phyloP scores from a whole-genome alignment of 2,113 vertebrate species.

The Beaufortia kweichowensis region DNA sequence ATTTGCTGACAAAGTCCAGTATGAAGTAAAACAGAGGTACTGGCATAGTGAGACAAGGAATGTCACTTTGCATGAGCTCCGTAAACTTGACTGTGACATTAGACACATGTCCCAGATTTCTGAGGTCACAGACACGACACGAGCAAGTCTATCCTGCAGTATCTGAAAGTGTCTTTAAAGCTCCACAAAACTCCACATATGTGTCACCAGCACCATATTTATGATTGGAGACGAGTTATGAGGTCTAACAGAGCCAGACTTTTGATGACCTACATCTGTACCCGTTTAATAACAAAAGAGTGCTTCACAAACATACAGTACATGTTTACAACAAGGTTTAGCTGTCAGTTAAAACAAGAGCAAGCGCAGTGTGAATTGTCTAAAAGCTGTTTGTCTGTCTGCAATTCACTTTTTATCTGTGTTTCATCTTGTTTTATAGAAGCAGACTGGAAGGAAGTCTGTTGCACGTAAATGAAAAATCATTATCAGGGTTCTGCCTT shows the following conservation, averaged over 20 bases:
- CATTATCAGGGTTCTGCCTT: constrained; percentile 31
- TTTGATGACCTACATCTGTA: not conserved
- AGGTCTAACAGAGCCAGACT: no score
- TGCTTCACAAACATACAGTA: no score
- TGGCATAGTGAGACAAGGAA: constrained; percentile 30
- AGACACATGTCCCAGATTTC: constrained; percentile 41
- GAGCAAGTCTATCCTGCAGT: not conserved
- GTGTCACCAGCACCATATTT: not conserved
- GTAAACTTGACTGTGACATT: constrained; percentile 57
- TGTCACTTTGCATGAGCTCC: constrained; percentile 33
- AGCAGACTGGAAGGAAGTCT: constrained; percentile 46
- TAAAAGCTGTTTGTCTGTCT: not conserved
- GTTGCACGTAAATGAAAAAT: constrained; percentile 35
- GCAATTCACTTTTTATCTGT: constrained; percentile 27
- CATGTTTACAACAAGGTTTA: no score
- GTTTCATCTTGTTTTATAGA: constrained; percentile 36
- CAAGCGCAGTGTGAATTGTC: no score
- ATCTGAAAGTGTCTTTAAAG: constrained; percentile 6
- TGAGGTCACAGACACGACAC: constrained; percentile 10
- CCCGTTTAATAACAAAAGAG: no score
- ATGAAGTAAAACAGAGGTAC: constrained; percentile 17
- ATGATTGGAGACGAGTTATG: not conserved
- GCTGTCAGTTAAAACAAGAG: not conserved
- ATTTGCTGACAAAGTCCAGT: constrained; percentile 24
- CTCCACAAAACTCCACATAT: not conserved